Evolutionary conservation across 1,140 invertebrate species (phyloP), one percentile per base, ranked within the genome.

Genomic region (Lepeophtheirus salmonis): DNA sequence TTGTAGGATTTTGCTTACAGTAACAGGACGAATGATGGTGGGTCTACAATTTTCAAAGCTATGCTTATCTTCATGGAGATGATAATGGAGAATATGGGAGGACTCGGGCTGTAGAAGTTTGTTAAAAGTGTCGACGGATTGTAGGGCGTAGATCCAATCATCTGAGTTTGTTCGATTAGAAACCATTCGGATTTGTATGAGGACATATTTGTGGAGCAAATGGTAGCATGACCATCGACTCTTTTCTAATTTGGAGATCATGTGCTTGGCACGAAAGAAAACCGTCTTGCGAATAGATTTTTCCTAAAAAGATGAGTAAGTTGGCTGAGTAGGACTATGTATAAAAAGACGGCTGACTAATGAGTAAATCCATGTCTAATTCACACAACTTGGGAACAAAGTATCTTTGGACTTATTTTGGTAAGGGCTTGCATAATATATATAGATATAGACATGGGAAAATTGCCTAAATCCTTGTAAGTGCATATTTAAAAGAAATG

Each of bases 61-160:
- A 41, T 57, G 55, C 16, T 16, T 30, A 2, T 26, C 23, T 48
- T 57, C 2, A 25, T 57, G 23, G 22, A 41, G 25, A n/a, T 25
- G 22, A 14, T n/a, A 30, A 23, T 57, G 55, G 4, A 57, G 17
- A 2, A 57, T 17, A 30, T 20, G 21, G 55, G 21, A 24, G 23
- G 23, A 17, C 55, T 26, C 17, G 23, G 22, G 22, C 23, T 22
- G 21, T 10, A 57, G 17, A 3, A 57, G 2, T 10, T 48, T 26
- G 26, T 57, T 57, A 23, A 57, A 57, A 16, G 14, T 26, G 30
- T 57, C 55, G 23, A 30, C 55, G 26, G 20, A 26, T 16, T 57
- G 22, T 16, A 57, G 55, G 22, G 26, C 55, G 26, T 26, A 57
- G 26, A 57, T n/a, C 55, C 55, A 57, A 41, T 57, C 55, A 12